Conservation (phyloP, 2,797 vertebrate genomes). For the Neosilurus hyrtlii region DNA sequence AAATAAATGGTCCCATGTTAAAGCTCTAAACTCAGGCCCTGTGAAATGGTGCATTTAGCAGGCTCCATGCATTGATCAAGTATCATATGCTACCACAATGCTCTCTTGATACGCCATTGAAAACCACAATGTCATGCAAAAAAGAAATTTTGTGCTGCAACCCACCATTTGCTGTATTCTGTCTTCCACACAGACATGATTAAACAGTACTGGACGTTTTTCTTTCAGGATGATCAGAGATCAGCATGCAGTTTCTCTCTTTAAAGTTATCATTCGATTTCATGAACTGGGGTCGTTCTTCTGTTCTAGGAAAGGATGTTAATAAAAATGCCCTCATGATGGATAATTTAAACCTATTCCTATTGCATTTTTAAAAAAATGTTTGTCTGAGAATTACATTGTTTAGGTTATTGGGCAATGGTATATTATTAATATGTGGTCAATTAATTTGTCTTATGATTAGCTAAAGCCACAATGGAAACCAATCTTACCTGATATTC, state of each 20-base stretch:
- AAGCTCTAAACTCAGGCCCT: conserved; percentile 22
- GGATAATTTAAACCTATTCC: background rate
- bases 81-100: conserved; percentile 23
- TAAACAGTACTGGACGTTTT: conserved; percentile 31
- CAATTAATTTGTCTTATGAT: background rate
- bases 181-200: conserved; percentile 24
- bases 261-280: conserved; percentile 11
- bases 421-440: background rate
- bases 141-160: conserved; percentile 19
- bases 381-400: background rate
- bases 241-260: conserved; percentile 31
- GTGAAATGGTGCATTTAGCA: conserved; percentile 31
- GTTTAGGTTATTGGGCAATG: background rate
- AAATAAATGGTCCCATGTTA: background rate
- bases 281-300: background rate
- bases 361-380: background rate
- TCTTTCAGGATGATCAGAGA: conserved; percentile 23
- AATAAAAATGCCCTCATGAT: background rate
- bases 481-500: background rate
- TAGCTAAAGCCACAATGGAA: background rate
- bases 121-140: conserved; percentile 28
- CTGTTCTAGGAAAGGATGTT: background rate
- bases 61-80: conserved; percentile 13
- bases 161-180: conserved; percentile 18
- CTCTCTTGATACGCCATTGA: conserved; percentile 1